phyloP scores from a whole-genome alignment of 2,113 vertebrate genomes.

The Periophthalmodon schlosseri region DNA sequence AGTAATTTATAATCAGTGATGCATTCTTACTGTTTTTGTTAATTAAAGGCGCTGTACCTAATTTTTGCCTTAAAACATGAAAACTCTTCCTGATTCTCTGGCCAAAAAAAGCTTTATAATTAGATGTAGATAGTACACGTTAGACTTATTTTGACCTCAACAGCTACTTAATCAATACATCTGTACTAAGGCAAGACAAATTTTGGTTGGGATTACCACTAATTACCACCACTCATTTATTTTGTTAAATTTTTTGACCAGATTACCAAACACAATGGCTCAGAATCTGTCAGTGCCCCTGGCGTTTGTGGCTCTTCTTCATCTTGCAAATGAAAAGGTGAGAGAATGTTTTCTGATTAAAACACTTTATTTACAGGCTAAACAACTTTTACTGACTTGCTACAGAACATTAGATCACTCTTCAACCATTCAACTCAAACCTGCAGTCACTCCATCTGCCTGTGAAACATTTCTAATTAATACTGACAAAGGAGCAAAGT shows the following conservation, averaged over 20 bases:
- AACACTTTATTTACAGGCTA: background rate
- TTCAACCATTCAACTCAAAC: background rate
- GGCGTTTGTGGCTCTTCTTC: slow-evolving; percentile 89
- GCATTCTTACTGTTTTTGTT: too few species aligned
- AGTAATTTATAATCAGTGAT: too few species aligned
- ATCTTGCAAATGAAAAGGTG: slow-evolving; percentile 95
- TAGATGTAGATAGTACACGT: too few species aligned
- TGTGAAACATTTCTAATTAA: background rate
- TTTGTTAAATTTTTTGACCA: slow-evolving; percentile 42
- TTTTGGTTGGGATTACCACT: too few species aligned
- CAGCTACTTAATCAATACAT: too few species aligned
- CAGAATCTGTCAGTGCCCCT: slow-evolving; percentile 87
- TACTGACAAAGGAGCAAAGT: background rate
- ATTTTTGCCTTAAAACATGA: too few species aligned
- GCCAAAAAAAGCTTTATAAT: too few species aligned
- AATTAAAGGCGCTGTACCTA: too few species aligned
- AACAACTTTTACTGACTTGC: background rate
- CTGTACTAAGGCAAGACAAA: too few species aligned
- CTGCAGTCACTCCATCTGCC: background rate
- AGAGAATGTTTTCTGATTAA: slow-evolving; percentile 28
- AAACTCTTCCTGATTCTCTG: too few species aligned
- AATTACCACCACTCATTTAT: too few species aligned
- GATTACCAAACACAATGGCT: slow-evolving; percentile 86
- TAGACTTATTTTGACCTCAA: too few species aligned
- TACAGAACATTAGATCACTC: background rate